Evolutionary conservation across 2,797 vertebrate genomes (phyloP).

Genomic region (Sebastes melanostomus): DNA sequence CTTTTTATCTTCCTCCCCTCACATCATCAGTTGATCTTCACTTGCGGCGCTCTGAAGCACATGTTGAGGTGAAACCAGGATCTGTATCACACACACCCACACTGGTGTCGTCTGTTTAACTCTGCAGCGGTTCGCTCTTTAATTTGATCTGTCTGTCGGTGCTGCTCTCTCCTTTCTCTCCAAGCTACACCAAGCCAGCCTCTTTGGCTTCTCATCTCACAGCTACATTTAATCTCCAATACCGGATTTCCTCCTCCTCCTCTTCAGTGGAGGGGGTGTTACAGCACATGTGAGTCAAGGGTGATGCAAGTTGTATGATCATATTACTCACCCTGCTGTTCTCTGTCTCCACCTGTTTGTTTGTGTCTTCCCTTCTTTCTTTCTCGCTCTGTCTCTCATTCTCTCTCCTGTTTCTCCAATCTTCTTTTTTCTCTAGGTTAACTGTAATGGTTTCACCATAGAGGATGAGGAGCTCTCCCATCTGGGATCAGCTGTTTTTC

Average conservation of each 20-base stretch:
- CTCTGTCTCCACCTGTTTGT: slow-evolving; percentile 4
- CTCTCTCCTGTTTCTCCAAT: not conserved
- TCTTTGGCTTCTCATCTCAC: slow-evolving; percentile 17
- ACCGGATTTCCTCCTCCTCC: slow-evolving; percentile 22
- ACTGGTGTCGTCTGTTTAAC: not conserved
- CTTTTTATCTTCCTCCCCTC: not conserved
- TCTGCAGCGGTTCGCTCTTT: slow-evolving; percentile 24
- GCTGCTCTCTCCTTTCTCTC: slow-evolving; percentile 2
- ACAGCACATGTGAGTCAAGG: not conserved
- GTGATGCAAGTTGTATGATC: not conserved
- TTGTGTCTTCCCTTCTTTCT: not conserved
- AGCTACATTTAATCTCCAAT: slow-evolving; percentile 35
- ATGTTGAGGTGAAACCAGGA: slow-evolving; percentile 9
- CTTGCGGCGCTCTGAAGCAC: not conserved
- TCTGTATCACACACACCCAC: not conserved
- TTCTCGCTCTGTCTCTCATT: not conserved
- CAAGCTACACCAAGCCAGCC: not conserved
- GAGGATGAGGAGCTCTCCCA: slow-evolving; percentile 99
- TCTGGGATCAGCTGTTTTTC: slow-evolving; percentile 96
- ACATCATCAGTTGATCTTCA: not conserved
- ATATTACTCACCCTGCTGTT: slow-evolving; percentile 7
- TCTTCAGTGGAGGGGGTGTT: not conserved
- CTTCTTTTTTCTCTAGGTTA: slow-evolving; percentile 83
- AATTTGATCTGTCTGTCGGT: slow-evolving; percentile 34
- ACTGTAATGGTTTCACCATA: slow-evolving; percentile 98